phyloP scores from a whole-genome alignment of 2,797 vertebrate genomes.

The Eutrigla gurnardus region DNA sequence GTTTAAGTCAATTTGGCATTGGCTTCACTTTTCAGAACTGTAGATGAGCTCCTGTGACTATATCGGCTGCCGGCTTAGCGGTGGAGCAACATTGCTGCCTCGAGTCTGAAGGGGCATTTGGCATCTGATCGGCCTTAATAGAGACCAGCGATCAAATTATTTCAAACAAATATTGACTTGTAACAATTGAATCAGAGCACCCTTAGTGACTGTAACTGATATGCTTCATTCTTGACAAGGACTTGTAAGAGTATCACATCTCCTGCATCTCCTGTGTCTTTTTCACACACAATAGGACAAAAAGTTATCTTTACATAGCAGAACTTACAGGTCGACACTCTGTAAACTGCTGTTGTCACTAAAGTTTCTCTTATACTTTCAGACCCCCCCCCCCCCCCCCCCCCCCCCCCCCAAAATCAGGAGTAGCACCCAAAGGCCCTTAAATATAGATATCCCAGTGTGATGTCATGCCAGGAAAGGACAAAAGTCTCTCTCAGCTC shows the following conservation, averaged over 20 bases:
- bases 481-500: constrained; percentile 31
- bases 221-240: background rate
- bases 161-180: too few species aligned
- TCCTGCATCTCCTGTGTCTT: background rate
- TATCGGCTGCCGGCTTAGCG: too few species aligned
- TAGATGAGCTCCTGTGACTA: too few species aligned
- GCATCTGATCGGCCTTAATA: too few species aligned
- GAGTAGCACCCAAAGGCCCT: constrained; percentile 17
- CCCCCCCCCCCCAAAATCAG: constrained; percentile 4
- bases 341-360: constrained; percentile 11
- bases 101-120: too few species aligned
- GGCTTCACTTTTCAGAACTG: too few species aligned
- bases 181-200: too few species aligned
- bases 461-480: constrained; percentile 16
- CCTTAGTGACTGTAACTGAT: background rate
- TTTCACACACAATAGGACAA: background rate
- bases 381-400: constrained; percentile 1
- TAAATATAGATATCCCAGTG: constrained; percentile 19
- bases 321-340: constrained; percentile 7
- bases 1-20: too few species aligned
- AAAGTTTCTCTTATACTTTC: constrained; percentile 21
- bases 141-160: too few species aligned
- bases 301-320: background rate
- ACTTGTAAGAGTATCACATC: background rate
- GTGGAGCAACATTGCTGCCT: too few species aligned